phyloP scores from a whole-genome alignment of 2,797 vertebrate species.

The Myotis pilosus region DNA sequence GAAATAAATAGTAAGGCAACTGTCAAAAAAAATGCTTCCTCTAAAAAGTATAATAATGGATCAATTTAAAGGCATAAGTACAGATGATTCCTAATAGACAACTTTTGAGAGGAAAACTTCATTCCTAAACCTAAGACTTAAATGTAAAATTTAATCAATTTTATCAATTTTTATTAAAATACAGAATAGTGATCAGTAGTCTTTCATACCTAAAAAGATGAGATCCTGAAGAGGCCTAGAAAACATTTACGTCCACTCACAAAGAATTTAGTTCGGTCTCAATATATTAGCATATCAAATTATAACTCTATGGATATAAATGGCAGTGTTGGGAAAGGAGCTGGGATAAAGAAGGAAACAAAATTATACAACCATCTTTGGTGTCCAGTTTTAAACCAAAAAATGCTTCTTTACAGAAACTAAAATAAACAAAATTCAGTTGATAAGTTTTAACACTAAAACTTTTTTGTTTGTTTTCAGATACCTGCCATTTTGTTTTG shows the following conservation, averaged over 20 bases:
- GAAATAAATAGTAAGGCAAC: constrained; percentile 29
- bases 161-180: neutral
- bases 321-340: constrained; percentile 18
- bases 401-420: constrained; percentile 33
- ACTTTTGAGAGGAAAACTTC: neutral
- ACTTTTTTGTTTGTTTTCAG: constrained; percentile 41
- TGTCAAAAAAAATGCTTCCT: constrained; percentile 7
- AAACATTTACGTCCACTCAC: constrained; percentile 12
- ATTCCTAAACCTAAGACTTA: constrained; percentile 18
- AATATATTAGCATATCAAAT: constrained; percentile 60
- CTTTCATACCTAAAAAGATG: constrained; percentile 20
- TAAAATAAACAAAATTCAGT: constrained; percentile 28
- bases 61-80: neutral
- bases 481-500: neutral
- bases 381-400: constrained; percentile 55
- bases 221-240: neutral
- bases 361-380: constrained; percentile 58
- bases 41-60: neutral
- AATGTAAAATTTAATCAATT: constrained; percentile 19
- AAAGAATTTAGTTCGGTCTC: constrained; percentile 47
- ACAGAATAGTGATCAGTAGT: neutral
- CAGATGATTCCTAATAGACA: constrained; percentile 30
- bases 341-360: constrained; percentile 30
- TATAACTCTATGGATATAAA: constrained; percentile 54
- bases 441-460: constrained; percentile 32